Evolutionary conservation across 2,797 vertebrate species (phyloP), one percentile per base, ranked within the genome.

Genomic region (Taenioides sp.): DNA sequence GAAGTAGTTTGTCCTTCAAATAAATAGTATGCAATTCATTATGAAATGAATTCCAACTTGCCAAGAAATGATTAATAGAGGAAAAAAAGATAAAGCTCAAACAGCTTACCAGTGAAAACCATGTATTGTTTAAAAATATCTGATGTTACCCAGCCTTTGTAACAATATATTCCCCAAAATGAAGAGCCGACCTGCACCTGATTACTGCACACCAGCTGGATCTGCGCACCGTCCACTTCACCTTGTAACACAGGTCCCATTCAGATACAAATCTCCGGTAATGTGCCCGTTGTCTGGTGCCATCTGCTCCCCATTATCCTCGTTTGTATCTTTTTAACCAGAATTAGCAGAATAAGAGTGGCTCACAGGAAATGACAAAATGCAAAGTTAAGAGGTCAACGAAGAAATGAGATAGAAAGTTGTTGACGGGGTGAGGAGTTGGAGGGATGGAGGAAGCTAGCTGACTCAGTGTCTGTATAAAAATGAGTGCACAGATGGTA

Each of bases 301-400:
- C 87, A 92, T 92, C 89, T 92, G 90, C 82, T 91, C 89, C 84
- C 90, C 84, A 87, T 92, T 91, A 91, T 78, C 75, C 77, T 90
- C 86, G 88, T 92, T 91, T 91, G 86, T 91, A 84, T 85, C 83
- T 86, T 90, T 31, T 87, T 87, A 88, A 86, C 81, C 80, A 84
- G 80, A 70, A 77, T 22, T 23, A 47, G 11, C 23, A 65, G 63
- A 65, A 49, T 17, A 18, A 70, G 75, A 85, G 84, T 77, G 77
- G 80, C 80, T 84, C 72, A 43, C 75, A 60, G 79, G 78, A 75
- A 75, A 75, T 50, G 28, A 69, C 59, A 73, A 58, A 67, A 23
- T 18, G 59, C 22, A 40, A 40, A 60, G 58, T 72, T 75, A 31
- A 34, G 31, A 55, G 71, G 67, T 71, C 72, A 76, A 40, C 7